Base-by-base conservation (phyloP, 2,797 vertebrate species). In the Sebastes nivosus region DNA sequence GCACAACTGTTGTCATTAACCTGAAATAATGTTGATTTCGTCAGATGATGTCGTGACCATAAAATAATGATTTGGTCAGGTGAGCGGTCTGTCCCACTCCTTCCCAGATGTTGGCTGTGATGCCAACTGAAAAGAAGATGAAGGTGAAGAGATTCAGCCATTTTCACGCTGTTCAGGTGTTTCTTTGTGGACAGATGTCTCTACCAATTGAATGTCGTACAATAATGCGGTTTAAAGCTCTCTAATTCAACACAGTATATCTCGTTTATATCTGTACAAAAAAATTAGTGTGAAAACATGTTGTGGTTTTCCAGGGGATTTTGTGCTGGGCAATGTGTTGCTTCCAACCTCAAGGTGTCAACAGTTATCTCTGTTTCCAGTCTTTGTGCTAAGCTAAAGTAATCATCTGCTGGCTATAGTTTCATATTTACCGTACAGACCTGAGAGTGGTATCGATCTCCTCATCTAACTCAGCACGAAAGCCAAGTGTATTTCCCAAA, bases 361-460 rank as follows among this genome's bases (percentile, higher is more conserved):
- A 77, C 24, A 57, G 36, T 29, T 68, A 27, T 30, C 24, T 71
- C 32, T 54, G 13, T 32, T 79, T 83, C 55, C 52, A 61, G 70
- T 76, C 74, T 68, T 61, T 74, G 65, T 52, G 71, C 71, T 69
- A 80, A 77, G 72, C 63, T 58, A 11, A 70, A 71, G 42, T 65
- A 72, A 79, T 27, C 36, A 24, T 25, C 80, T 74, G 42, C 42
- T 75, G 84, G 79, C 67, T 57, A 36, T 46, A 64, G 63, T 81
- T 74, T 73, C 64, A 82, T 67, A 80, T 54, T 75, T 50, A 75
- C 66, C 27, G 34, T 52, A 80, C 60, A 38, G 63, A 71, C 55
- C 27, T 32, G 50, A 36, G 18, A 74, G 20, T 25, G 66, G 34
- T 67, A 79, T 72, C 5, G 52, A 86, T 73, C 74, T 42, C 67